Percentiles rank a stretch among this genome's conserved stretches.
Conservation (phyloP, 2,797 vertebrate species). For the Allobates femoralis region DNA sequence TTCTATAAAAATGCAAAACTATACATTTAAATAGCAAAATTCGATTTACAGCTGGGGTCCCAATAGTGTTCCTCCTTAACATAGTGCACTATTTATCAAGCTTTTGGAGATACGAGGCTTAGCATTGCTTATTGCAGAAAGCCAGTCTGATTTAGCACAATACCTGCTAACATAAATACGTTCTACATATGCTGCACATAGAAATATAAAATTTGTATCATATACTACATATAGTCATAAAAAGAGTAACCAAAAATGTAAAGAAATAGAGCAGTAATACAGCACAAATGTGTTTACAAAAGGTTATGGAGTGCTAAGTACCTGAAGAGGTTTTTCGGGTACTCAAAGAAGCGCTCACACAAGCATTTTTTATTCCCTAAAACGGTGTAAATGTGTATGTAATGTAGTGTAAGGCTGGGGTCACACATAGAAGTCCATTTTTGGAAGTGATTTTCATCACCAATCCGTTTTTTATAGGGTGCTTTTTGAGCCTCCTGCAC, state of each 20-base stretch:
- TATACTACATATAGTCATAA: not conserved
- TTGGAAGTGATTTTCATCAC: too few species aligned
- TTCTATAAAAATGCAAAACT: not conserved
- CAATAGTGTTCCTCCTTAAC: conserved; percentile 24
- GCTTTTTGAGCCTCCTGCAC: too few species aligned
- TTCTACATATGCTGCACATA: not conserved
- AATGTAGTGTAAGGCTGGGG: too few species aligned
- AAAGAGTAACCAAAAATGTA: not conserved
- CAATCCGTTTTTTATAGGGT: too few species aligned
- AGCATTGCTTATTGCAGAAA: not conserved
- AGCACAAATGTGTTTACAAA: not conserved
- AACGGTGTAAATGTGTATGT: too few species aligned
- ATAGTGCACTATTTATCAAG: conserved; percentile 48
- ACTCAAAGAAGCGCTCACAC: not conserved
- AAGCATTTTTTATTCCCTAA: too few species aligned
- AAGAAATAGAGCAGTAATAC: not conserved
- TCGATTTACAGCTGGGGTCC: conserved; percentile 15
- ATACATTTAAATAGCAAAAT: not conserved
- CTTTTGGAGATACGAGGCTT: conserved; percentile 15
- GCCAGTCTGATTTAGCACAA: not conserved
- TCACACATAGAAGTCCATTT: too few species aligned
- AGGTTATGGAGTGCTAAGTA: not conserved
- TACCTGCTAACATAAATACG: not conserved
- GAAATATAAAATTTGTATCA: not conserved
- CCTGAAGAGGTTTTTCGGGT: not conserved